Base-by-base conservation (phyloP, 2,888 invertebrate genomes). In the Hemaris fuciformis region DNA sequence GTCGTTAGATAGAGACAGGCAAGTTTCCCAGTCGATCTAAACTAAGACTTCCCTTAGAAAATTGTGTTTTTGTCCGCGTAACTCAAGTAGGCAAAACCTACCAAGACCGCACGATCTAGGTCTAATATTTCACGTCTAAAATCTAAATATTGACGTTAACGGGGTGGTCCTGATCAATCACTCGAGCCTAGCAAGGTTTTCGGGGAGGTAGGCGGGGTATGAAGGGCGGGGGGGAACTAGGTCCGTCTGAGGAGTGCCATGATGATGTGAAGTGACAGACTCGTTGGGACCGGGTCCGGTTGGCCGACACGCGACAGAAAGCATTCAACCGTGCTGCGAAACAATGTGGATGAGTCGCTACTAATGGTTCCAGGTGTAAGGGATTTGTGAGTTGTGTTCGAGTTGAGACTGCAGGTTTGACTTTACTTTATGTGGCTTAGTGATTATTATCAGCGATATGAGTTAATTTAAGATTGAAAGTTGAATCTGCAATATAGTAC, bases 251-350 rank as follows among this genome's bases (percentile, higher is more conserved):
- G 18, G 41, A 41, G 27, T 60, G 60, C 25, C 20, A 25, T 25
- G 25, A 41, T 38, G 60, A 60, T 60, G 18, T 27, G 41, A 53
- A 38, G 41, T 60, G 60, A 60, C 60, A 20, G 41, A 15, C 25
- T 23, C 38, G 53, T 25, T 60, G 15, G 48, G 23, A 48, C 18
- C 10, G 10, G 46, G 38, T 22, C 23, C 45, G 59, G 31, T 59
- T 27, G 53, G 41, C 34, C 41, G 60, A 60, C 60, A 60, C 60
- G 60, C 60, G 60, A 60, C 45, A 18, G 27, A 23, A 25, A 13
- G 48, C 60, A 60, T 48, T 46, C 48, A 53, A 53, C 60, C 42
- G 60, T 60, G 20, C 10, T 10, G 10, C n/a, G 46, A 53, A 53
- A 53, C 53, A 53, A 53, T 53, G 53, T 31, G 18, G 8, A 31